Evolutionary conservation across 1,140 invertebrate species (phyloP).

Genomic region (Dreissena rostriformis): DNA sequence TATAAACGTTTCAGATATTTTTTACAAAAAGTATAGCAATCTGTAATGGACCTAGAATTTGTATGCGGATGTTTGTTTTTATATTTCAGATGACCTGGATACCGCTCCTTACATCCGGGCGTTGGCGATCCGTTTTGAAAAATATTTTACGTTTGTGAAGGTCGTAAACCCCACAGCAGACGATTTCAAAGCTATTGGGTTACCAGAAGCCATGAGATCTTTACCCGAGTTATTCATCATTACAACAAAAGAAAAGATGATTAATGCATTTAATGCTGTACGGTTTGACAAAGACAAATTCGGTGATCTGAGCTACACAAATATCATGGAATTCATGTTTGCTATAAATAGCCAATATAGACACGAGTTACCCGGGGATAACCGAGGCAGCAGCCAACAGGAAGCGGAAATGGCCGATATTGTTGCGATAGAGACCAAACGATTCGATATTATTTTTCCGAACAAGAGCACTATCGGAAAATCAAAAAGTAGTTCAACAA

Average conservation of each 20-base stretch:
- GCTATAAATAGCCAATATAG: slow-evolving; percentile 68
- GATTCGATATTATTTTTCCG: slow-evolving; percentile 64
- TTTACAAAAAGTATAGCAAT: too few species aligned
- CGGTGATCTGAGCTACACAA: slow-evolving; percentile 69
- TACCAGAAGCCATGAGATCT: slow-evolving; percentile 59
- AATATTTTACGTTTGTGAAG: slow-evolving; percentile 69
- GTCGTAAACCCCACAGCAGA: slow-evolving; percentile 63
- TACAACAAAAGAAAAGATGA: slow-evolving; percentile 46
- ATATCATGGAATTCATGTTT: slow-evolving; percentile 71
- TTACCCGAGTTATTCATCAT: slow-evolving; percentile 66
- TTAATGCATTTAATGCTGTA: slow-evolving; percentile 57
- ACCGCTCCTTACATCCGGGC: slow-evolving; percentile 65
- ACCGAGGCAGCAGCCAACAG: slow-evolving; percentile 56
- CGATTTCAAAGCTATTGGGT: slow-evolving; percentile 64
- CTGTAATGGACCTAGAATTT: not conserved
- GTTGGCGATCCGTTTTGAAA: slow-evolving; percentile 63
- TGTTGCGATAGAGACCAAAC: slow-evolving; percentile 64
- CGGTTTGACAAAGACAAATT: slow-evolving; percentile 58
- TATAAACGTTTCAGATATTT: not conserved
- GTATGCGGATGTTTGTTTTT: slow-evolving; percentile 14
- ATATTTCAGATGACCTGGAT: slow-evolving; percentile 66
- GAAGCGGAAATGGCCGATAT: slow-evolving; percentile 70
- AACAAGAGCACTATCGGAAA: too few species aligned
- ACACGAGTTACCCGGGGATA: slow-evolving; percentile 64
- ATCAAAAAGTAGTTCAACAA: too few species aligned